Evolutionary conservation across 2,113 vertebrate species (phyloP), one percentile per base, ranked within the genome.

Genomic region (Ophthalmolycus amberensis): DNA sequence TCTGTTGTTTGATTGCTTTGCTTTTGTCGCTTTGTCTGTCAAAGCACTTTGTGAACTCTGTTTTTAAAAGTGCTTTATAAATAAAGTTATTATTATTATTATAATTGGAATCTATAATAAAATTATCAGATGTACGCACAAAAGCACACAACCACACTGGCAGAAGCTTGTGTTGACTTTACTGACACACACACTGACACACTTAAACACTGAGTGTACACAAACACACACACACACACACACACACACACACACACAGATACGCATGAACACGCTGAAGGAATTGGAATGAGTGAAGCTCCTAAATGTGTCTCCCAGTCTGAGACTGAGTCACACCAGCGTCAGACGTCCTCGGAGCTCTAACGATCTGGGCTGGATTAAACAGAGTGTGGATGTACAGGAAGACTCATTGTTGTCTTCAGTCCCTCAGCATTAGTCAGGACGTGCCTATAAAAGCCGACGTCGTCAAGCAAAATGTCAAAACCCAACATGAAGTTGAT

Each of bases 291-390:
- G 29, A 69, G 22, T 37, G 67, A 69, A 22, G 6, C 46, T 52
- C 25, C 27, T 12, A 22, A 68, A 22, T 11, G 44, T 68, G 18
- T 48, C 68, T 58, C 44, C 3, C 42, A 48, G 71, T 65, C 22
- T n/a, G 34, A 32, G 50, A 27, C 60, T 76, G 34, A 76, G 34
- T 54, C 74, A 76, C 25, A 8, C 0, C 50, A 34, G 48, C 63
- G 6, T 22, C 44, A 50, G 44, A 18, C 25, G 10, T 50, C 27
- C 20, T 63, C 60, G 9, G 59, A 34, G 27, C 27, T 50, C 27
- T 48, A 34, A 15, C 22, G 37, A 44, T 32, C 4, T 34, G 5
- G 34, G 34, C 34, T 34, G 34, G 34, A 34, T 34, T 34, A 34
- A 34, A 34, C 6, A 29, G 66, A 52, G 46, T 34, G 29, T 34